A percentile compares a stretch with the other conserved stretches of the same genome.
Evolutionary conservation across 1,140 invertebrate genomes (phyloP).

Genomic region (Microplitis demolitor): DNA sequence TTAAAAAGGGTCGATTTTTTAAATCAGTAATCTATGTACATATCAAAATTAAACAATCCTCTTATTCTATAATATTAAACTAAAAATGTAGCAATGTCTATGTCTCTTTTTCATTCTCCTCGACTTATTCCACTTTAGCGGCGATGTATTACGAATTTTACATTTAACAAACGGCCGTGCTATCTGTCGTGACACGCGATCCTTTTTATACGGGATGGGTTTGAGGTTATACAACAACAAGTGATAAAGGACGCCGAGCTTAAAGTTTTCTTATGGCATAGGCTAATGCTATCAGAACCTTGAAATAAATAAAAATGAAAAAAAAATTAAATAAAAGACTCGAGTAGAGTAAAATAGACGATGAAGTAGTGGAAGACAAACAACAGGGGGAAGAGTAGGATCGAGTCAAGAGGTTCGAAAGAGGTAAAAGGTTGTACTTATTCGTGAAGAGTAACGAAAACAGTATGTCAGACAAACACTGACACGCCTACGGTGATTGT

Average conservation of each 20-base stretch:
- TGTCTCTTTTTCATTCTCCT: conserved; percentile 33
- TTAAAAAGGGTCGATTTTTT: too few relatives aligned
- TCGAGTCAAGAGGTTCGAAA: not conserved
- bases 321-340: conserved; percentile 9
- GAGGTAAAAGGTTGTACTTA: not conserved
- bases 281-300: not conserved
- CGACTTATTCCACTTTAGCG: conserved; percentile 57
- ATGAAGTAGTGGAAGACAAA: not conserved
- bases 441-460: conserved; percentile 3
- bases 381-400: not conserved
- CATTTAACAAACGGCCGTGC: conserved; percentile 57
- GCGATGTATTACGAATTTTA: conserved; percentile 60
- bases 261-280: conserved; percentile 16
- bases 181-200: conserved; percentile 56
- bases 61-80: too few relatives aligned
- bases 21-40: too few relatives aligned
- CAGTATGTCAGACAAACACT: conserved; percentile 16
- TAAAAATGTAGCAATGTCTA: not conserved
- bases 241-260: conserved; percentile 43
- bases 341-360: not conserved
- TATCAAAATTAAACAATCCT: too few relatives aligned
- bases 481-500: conserved; percentile 20
- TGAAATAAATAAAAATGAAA: conserved; percentile 21
- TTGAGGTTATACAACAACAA: conserved; percentile 28
- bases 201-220: conserved; percentile 32